phyloP scores from a whole-genome alignment of 2,888 invertebrate species.

The Acrocyrtus sp. region DNA sequence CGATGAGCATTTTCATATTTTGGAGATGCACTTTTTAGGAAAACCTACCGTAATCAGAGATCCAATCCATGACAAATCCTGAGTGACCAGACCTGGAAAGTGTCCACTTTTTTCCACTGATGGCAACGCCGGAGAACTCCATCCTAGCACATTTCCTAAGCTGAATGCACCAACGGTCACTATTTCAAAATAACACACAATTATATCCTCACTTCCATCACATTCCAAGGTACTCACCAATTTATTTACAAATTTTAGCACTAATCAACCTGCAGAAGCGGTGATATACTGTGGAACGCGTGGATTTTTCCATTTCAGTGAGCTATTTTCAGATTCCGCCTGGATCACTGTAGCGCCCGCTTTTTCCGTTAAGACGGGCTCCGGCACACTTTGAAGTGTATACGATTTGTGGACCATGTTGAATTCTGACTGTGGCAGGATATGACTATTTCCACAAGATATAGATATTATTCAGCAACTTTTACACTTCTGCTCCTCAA shows the following conservation, averaged over 20 bases:
- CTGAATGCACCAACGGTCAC: conserved; percentile 50
- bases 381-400: conserved; percentile 20
- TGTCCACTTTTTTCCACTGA: conserved; percentile 34
- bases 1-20: neutral
- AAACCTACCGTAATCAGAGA: conserved; percentile 68
- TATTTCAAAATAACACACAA: conserved; percentile 8
- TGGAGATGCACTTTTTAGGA: neutral
- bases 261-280: conserved; percentile 27
- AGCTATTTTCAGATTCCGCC: conserved; percentile 9
- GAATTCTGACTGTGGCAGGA: too few relatives aligned
- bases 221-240: neutral
- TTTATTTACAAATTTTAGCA: neutral
- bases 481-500: too few relatives aligned
- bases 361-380: neutral
- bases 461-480: too few relatives aligned
- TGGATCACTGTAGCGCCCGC: conserved; percentile 11
- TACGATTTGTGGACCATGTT: conserved; percentile 43
- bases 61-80: conserved; percentile 71
- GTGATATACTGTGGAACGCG: conserved; percentile 39
- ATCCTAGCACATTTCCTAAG: conserved; percentile 46
- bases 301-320: conserved; percentile 33
- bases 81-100: conserved; percentile 66
- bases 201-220: too few relatives aligned
- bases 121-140: conserved; percentile 45
- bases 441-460: too few relatives aligned